Evolutionary conservation across 1,140 invertebrate genomes (phyloP), one percentile per base, ranked within the genome.

Genomic region (Dreissena rostriformis): DNA sequence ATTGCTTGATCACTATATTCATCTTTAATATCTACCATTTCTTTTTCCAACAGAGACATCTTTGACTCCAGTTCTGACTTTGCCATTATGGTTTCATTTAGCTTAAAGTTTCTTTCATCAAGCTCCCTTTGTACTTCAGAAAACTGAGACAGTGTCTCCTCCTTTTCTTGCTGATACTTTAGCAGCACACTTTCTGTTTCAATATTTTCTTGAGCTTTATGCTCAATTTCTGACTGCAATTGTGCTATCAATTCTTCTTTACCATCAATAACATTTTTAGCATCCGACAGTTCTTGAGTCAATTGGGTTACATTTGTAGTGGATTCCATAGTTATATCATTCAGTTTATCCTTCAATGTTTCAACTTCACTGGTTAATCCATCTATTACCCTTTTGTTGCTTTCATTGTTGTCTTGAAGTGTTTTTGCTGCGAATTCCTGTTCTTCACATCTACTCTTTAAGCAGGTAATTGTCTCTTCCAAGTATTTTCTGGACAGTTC

Each of bases 351-450:
- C 63, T 84, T 39, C 12, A 65, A 29, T 57, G 24, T 39, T 28
- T 78, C 29, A 51, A 77, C n/a, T 78, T 71, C 68, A 24, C 77
- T 28, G 19, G 55, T 68, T 19, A 78, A 66, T 39, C 72, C 82
- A 17, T 74, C 26, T 22, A 49, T 52, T 19, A 53, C 26, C 29
- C 19, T 67, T 53, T 70, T 7, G 14, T 73, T 51, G 70, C 53
- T 65, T 14, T 28, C n/a, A 61, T 10, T 26, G 10, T n/a, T 26
- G 51, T 24, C 15, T 61, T 81, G 53, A n/a, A 81, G 29, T 51
- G 70, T 28, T n/a, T 70, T 17, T 71, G 61, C 19, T 57, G 61
- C 28, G 55, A 79, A 57, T n/a, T 57, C 17, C n/a, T 53, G 22
- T 57, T 82, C 79, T 19, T 82, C 53, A n/a, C 51, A 17, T 49